phyloP scores from a whole-genome alignment of 2,888 invertebrate genomes.

The Melieria picta region DNA sequence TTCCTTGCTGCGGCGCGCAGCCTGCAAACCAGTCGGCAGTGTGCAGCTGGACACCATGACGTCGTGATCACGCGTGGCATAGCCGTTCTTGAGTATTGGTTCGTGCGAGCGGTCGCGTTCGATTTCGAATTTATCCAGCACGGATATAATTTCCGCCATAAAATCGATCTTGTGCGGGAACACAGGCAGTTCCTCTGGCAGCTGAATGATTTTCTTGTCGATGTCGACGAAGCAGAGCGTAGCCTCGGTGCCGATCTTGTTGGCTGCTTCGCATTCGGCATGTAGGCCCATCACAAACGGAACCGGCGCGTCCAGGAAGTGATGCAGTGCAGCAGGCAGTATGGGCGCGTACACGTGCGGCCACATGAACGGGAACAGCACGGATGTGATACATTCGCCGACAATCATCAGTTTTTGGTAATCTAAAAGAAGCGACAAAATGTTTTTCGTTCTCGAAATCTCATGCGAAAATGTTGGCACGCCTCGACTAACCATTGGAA shows the following conservation, averaged over 20 bases:
- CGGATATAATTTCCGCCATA: conserved; percentile 82
- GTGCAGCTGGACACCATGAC: conserved; percentile 85
- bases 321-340: conserved; percentile 91
- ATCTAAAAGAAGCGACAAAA: conserved; percentile 69
- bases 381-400: conserved; percentile 89
- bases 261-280: conserved; percentile 70
- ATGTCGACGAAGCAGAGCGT: conserved; percentile 96
- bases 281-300: conserved; percentile 97
- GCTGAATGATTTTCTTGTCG: conserved; percentile 89
- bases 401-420: conserved; percentile 96
- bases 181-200: conserved; percentile 93
- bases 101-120: conserved; percentile 62
- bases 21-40: conserved; percentile 71
- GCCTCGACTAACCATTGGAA: conserved; percentile 77
- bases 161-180: conserved; percentile 92
- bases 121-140: conserved; percentile 78
- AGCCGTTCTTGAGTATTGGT: conserved; percentile 58
- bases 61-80: conserved; percentile 65
- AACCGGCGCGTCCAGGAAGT: conserved; percentile 98
- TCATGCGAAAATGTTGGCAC: neutral
- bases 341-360: conserved; percentile 99
- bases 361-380: conserved; percentile 96
- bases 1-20: conserved; percentile 68
- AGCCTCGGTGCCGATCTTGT: conserved; percentile 81
- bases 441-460: neutral